Evolutionary conservation across 1,140 invertebrate genomes (phyloP).

Genomic region (Ceratoteleas bidentatus): DNA sequence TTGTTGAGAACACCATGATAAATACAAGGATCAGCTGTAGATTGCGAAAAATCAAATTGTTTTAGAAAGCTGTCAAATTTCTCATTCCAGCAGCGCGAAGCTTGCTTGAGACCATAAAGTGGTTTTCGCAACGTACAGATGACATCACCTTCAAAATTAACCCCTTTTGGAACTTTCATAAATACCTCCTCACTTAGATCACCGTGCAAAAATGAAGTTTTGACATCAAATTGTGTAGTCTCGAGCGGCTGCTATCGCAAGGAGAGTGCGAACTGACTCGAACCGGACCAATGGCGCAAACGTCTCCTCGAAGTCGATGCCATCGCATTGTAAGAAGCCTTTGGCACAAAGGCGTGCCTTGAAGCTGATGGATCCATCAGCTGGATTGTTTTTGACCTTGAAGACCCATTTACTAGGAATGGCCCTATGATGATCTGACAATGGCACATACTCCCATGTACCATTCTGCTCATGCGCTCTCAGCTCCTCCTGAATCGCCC

Average conservation of each 20-base stretch:
- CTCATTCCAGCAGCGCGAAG: constrained; percentile 45
- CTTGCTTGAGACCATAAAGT: constrained; percentile 17
- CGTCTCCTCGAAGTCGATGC: constrained; percentile 29
- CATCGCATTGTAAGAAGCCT: constrained; percentile 34
- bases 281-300: constrained; percentile 37
- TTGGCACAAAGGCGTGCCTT: constrained; percentile 40
- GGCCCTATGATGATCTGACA: background rate
- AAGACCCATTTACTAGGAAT: constrained; percentile 51
- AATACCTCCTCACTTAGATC: constrained; percentile 25
- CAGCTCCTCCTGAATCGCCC: constrained; percentile 66
- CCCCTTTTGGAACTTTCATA: constrained; percentile 38
- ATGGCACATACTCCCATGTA: background rate
- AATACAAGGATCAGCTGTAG: background rate
- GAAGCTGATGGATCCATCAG: background rate
- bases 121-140: constrained; percentile 22
- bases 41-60: constrained; percentile 29
- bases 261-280: constrained; percentile 23
- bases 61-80: constrained; percentile 5
- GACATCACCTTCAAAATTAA: constrained; percentile 6
- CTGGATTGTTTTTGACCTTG: constrained; percentile 9
- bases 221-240: constrained; percentile 39
- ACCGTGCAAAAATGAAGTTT: constrained; percentile 40
- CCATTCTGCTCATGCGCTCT: constrained; percentile 52
- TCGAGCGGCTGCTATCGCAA: constrained; percentile 4
- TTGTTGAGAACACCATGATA: background rate